Conservation (phyloP, 2,888 invertebrate genomes). For the Agrypnus murinus region DNA sequence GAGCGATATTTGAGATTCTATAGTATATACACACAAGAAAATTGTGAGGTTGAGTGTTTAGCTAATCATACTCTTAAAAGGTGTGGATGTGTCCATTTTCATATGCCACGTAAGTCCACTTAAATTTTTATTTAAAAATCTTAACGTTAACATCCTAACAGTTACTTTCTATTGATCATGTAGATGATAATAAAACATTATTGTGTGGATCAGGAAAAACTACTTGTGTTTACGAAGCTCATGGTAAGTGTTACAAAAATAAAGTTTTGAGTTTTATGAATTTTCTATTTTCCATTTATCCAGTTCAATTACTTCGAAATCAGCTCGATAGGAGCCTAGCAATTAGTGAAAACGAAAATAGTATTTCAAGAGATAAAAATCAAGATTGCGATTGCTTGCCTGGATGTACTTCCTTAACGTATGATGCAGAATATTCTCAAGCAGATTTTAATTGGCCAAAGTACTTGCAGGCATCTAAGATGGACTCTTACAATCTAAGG, state of each 20-base stretch:
- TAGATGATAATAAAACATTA: slow-evolving; percentile 74
- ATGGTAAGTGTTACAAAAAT: slow-evolving; percentile 74
- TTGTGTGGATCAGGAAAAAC: slow-evolving; percentile 76
- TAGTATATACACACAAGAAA: slow-evolving; percentile 82
- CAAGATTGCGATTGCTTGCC: slow-evolving; percentile 76
- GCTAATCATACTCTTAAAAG: slow-evolving; percentile 78
- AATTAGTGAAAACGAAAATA: slow-evolving; percentile 28
- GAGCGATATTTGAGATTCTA: slow-evolving; percentile 80
- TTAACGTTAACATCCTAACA: not conserved
- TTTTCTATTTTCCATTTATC: slow-evolving; percentile 40
- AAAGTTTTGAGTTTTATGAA: not conserved
- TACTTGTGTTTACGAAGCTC: slow-evolving; percentile 73
- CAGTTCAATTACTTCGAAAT: slow-evolving; percentile 73
- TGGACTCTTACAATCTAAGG: slow-evolving; percentile 67
- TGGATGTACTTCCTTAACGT: slow-evolving; percentile 81
- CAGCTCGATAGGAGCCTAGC: slow-evolving; percentile 67
- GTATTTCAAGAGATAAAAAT: slow-evolving; percentile 51
- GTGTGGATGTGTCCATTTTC: slow-evolving; percentile 82
- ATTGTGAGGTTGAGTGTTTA: slow-evolving; percentile 83
- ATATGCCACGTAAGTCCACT: slow-evolving; percentile 78
- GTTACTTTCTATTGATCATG: not conserved
- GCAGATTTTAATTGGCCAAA: slow-evolving; percentile 79
- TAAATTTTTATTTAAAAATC: no score
- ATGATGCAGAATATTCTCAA: slow-evolving; percentile 83
- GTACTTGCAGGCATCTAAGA: slow-evolving; percentile 74